Percentiles rank a stretch among this genome's conserved stretches.
Evolutionary conservation across 2,113 vertebrate genomes (phyloP).

Genomic region (Lagenorhynchus albirostris): DNA sequence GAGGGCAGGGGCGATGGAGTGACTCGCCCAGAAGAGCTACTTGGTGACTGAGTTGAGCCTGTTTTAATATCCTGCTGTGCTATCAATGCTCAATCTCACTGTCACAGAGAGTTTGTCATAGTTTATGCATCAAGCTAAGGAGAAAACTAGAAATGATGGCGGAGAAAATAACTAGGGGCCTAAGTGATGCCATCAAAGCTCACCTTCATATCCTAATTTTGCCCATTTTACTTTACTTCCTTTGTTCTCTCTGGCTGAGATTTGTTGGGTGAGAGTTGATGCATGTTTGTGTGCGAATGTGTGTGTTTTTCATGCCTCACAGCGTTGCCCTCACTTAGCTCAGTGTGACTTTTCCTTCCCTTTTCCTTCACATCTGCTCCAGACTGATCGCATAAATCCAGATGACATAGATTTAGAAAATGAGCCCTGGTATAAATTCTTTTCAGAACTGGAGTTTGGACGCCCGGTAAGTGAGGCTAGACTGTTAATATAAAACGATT

Average conservation of each 20-base stretch:
- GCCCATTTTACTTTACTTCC: constrained; percentile 50
- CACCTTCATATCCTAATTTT: constrained; percentile 62
- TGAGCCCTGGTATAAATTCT: constrained; percentile 99
- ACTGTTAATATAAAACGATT: constrained; percentile 73
- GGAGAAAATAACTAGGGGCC: background rate
- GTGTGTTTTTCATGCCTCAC: constrained; percentile 62
- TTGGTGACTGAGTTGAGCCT: background rate
- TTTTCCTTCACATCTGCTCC: constrained; percentile 88
- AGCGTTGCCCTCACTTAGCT: constrained; percentile 82
- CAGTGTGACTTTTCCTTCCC: constrained; percentile 86
- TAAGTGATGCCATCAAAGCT: background rate
- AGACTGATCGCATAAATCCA: constrained; percentile 92
- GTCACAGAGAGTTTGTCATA: background rate
- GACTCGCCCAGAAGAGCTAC: background rate
- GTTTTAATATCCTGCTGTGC: background rate
- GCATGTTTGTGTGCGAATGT: constrained; percentile 58
- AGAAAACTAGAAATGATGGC: background rate
- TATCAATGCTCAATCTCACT: accelerated
- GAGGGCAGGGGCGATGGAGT: background rate
- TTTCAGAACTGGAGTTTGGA: constrained; percentile 99
- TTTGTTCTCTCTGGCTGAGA: constrained; percentile 31
- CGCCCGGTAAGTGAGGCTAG: constrained; percentile 97
- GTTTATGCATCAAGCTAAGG: background rate
- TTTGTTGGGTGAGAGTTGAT: background rate
- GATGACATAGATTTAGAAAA: constrained; percentile 99